phyloP scores from a whole-genome alignment of 1,140 invertebrate genomes.

The Ostrea denselamellosa region DNA sequence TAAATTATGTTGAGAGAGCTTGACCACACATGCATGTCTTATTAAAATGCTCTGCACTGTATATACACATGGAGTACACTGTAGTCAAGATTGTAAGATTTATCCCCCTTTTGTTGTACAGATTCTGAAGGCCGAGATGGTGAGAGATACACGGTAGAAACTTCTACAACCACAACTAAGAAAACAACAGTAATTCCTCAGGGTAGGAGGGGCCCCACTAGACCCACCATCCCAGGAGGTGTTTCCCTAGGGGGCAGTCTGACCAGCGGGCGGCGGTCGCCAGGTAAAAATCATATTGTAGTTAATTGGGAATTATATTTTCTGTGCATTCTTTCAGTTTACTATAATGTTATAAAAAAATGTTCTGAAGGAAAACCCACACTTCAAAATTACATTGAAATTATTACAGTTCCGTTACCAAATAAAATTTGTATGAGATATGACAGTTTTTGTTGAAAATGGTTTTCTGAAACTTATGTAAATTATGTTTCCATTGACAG shows the following conservation, averaged over 20 bases:
- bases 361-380: not conserved
- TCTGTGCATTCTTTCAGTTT: too few species aligned
- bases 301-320: too few species aligned
- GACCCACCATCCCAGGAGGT: conserved; percentile 44
- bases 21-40: too few species aligned
- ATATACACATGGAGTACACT: too few species aligned
- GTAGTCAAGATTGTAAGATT: conserved; percentile 30
- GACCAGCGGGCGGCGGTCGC: conserved; percentile 43
- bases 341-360: not conserved
- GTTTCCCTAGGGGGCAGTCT: conserved; percentile 50
- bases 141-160: conserved; percentile 26
- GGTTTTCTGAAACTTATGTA: not conserved
- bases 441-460: not conserved
- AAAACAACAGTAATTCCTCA: not conserved
- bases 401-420: not conserved
- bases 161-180: conserved; percentile 8
- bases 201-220: conserved; percentile 34
- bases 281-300: conserved; percentile 40
- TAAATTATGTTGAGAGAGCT: too few species aligned
- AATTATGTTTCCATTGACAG: conserved; percentile 44
- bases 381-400: not conserved
- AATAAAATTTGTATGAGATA: not conserved
- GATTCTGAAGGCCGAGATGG: not conserved
- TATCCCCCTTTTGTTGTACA: not conserved
- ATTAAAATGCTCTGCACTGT: too few species aligned